Conservation (phyloP, 1,140 invertebrate species). For the Paramacrobiotus metropolitanus region DNA sequence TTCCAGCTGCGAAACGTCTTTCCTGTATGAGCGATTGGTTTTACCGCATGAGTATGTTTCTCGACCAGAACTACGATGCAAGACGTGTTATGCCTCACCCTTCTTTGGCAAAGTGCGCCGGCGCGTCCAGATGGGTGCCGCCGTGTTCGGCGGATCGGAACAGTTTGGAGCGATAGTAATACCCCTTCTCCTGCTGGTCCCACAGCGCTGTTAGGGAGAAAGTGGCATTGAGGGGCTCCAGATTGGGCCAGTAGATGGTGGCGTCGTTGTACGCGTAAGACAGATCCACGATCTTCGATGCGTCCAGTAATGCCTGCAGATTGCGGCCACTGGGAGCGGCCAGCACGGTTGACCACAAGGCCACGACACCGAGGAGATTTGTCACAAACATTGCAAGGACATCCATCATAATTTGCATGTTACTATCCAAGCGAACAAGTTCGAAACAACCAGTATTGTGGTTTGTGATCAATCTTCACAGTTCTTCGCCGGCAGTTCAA, state of each 20-base stretch:
- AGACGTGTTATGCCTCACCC: slow-evolving; percentile 2
- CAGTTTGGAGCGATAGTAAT: slow-evolving; percentile 8
- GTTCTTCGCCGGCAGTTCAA: too few species aligned
- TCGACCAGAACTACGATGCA: neutral
- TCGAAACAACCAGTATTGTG: too few species aligned
- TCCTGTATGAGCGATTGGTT: neutral
- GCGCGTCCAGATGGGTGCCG: slow-evolving; percentile 16
- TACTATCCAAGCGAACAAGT: too few species aligned
- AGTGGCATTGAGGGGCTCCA: neutral
- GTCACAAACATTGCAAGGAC: too few species aligned
- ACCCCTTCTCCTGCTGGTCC: neutral
- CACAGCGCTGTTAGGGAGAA: neutral
- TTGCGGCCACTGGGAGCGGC: too few species aligned
- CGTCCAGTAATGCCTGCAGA: too few species aligned
- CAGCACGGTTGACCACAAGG: too few species aligned
- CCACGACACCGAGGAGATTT: too few species aligned
- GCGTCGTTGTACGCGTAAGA: neutral
- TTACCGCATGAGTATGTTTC: neutral
- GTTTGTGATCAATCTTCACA: too few species aligned
- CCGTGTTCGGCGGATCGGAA: slow-evolving; percentile 13
- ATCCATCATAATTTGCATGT: too few species aligned
- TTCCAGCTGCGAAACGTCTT: slow-evolving; percentile 11
- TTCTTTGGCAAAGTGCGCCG: slow-evolving; percentile 12
- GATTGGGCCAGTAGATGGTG: neutral
- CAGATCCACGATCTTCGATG: neutral